phyloP scores from a whole-genome alignment of 2,113 vertebrate species.

The Alces alces region DNA sequence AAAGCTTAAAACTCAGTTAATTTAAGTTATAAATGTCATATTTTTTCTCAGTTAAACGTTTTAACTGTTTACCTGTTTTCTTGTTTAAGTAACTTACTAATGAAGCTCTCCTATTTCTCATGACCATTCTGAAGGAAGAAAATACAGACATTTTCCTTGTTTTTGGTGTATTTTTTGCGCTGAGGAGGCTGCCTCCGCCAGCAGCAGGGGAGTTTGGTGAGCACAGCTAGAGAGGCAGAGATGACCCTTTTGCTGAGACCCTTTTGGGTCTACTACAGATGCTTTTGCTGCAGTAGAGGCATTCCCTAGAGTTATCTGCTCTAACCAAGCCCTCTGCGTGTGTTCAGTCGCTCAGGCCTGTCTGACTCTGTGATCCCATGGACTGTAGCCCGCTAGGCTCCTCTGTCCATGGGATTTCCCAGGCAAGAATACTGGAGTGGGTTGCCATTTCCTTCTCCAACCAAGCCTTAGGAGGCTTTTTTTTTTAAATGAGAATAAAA shows the following conservation, averaged over 20 bases:
- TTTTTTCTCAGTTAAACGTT: not conserved
- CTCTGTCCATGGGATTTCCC: not conserved
- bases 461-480: not conserved
- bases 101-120: not conserved
- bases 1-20: conserved; percentile 22
- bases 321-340: not conserved
- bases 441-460: not conserved
- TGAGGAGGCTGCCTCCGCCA: not conserved
- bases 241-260: conserved; percentile 34
- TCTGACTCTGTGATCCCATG: not conserved
- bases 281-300: conserved; percentile 16
- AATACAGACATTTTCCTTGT: not conserved
- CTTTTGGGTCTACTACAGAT: no score
- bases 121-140: not conserved
- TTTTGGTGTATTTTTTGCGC: not conserved
- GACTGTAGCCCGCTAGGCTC: not conserved
- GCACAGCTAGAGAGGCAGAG: conserved; percentile 32
- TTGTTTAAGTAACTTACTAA: not conserved
- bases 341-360: not conserved
- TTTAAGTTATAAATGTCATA: not conserved
- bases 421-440: not conserved
- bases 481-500: not conserved
- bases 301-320: conserved; percentile 10
- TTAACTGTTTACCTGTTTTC: not conserved
- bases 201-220: conserved; percentile 5